Evolutionary conservation across 2,113 vertebrate genomes (phyloP), one percentile per base, ranked within the genome.

Genomic region (Osmerus eperlanus): DNA sequence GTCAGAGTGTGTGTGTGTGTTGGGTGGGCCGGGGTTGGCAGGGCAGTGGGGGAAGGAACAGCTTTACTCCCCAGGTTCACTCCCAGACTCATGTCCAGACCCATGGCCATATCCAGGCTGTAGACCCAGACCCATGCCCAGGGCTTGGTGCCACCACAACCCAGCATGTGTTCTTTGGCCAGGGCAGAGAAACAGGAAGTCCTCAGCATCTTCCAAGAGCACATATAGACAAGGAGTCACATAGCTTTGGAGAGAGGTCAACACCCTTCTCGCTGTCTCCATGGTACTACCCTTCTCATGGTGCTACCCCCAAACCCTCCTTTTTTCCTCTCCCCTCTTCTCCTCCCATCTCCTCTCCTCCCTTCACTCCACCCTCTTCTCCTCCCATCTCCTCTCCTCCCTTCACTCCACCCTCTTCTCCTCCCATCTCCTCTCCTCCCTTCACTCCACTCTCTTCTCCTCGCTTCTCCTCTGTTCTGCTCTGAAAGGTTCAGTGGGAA

Each of bases 101-200:
- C 29, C 29, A 3, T 32, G 3, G 29, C 29, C 29, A 32, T 32
- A 32, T 32, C 29, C 29, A 32, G 29, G 29, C 29, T 32, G 3
- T 32, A 32, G 29, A 32, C 29, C 3, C 36, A 41, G 36, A 41
- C 36, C 36, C 36, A 9, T 7, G 8, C 36, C 36, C 36, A 41
- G 36, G 36, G 7, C 36, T 9, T 41, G 36, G 36, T 41, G 36
- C 47, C 19, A 58, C n/a, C 58, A 68, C 36, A 66, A 21, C 67
- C 19, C n/a, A 23, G 51, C 56, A 29, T 70, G 70, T 73, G 73
- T 67, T 73, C 68, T 67, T 71, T 78, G 65, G 75, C 72, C 25
- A 28, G 4, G 9, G 18, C 12, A 18, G 62, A n/a, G 60, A 23
- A 15, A 14, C 47, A 72, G 28, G 25, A 23, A 58, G 28, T 16